A percentile compares a stretch with the other conserved stretches of the same genome.
These are phyloP conservation scores for Lepidonotus clava DNA, from an alignment of 2,888 invertebrate species.

Conservation along the genomic window DNA sequence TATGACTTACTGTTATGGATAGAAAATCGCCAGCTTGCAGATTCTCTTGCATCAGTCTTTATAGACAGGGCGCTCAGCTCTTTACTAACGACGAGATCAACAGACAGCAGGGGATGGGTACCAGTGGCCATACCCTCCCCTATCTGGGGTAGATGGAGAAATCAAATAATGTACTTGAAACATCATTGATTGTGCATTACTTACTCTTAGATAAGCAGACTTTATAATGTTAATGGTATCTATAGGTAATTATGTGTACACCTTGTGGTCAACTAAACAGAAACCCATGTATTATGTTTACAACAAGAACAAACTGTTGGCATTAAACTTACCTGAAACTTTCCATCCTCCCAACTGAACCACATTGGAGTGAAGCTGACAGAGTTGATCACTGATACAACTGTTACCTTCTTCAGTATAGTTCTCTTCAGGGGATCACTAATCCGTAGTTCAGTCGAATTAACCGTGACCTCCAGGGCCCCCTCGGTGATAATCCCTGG, in stretches of 20 bases:
- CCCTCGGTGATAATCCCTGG: not conserved
- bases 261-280: too few relatives aligned
- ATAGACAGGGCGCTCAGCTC: not conserved
- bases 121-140: not conserved
- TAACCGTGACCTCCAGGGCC: slow-evolving; percentile 15
- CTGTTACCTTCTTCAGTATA: not conserved
- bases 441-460: not conserved
- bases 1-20: not conserved
- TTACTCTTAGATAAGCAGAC: too few relatives aligned
- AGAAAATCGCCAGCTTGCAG: not conserved
- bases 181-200: too few relatives aligned
- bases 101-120: not conserved
- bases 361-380: not conserved
- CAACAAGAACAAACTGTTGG: too few relatives aligned
- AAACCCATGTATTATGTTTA: too few relatives aligned
- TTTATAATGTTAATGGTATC: too few relatives aligned
- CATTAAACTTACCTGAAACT: not conserved
- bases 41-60: not conserved
- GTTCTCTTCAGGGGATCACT: not conserved
- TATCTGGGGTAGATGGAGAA: not conserved
- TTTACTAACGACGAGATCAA: not conserved
- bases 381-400: not conserved
- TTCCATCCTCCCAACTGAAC: not conserved
- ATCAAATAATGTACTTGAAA: too few relatives aligned
- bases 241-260: too few relatives aligned